Evolutionary conservation across 2,797 vertebrate species (phyloP), one percentile per base, ranked within the genome.

Genomic region (Anabas testudineus): DNA sequence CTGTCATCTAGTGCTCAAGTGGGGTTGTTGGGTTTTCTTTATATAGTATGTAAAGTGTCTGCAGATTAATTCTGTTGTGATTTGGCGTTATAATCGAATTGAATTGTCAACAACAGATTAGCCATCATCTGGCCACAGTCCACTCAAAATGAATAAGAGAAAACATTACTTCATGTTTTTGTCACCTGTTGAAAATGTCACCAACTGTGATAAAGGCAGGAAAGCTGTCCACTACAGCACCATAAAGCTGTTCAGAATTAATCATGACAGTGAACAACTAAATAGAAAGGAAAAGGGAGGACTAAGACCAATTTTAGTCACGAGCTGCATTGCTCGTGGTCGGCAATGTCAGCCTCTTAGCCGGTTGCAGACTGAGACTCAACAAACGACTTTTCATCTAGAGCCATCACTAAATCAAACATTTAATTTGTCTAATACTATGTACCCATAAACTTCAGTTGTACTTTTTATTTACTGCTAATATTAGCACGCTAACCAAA

Each of bases 101-200:
- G n/a, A n/a, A n/a, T 57, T 70, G 57, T 65, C 28, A 51, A 19
- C 18, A 34, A 12, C n/a, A 68, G 37, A 78, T 73, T 36, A 64
- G 51, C 64, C 28, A 52, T 62, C 48, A 62, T 30, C 19, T 76
- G 59, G 43, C 53, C 32, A 47, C 43, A 7, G 45, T 7, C 32
- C 7, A 56, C 51, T 30, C 37, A 74, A 65, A 62, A 47, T 14
- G 28, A 9, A 13, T 32, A 18, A 57, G 18, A 9, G 28, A 67
- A 76, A 63, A 66, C 58, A 59, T 61, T 45, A 56, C 16, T 58
- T 61, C 30, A 58, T 77, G 56, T 71, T 79, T 67, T 77, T 45
- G 57, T 48, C 10, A 10, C 10, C 26, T 64, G 24, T 57, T 72
- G 24, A 76, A 78, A 83, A 81, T 81, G 69, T 64, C 68, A 78